phyloP scores from a whole-genome alignment of 2,797 vertebrate genomes.

The Rhynchonycteris naso region DNA sequence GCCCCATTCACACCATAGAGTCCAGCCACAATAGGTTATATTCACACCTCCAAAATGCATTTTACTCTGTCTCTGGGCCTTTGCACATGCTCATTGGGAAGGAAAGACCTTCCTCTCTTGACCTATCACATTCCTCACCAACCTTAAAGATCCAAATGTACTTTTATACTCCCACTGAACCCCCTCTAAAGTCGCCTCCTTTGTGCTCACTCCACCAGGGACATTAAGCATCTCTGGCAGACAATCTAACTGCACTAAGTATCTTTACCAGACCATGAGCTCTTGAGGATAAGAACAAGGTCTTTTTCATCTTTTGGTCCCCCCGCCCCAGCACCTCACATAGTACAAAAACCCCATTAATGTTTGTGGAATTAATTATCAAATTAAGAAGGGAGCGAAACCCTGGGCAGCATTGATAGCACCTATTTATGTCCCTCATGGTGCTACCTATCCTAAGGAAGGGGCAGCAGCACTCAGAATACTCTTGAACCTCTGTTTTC shows the following conservation, averaged over 20 bases:
- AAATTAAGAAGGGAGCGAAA: neutral
- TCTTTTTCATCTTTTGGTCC: neutral
- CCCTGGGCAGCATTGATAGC: neutral
- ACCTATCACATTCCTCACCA: neutral
- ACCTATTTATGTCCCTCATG: neutral
- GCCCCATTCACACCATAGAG: neutral
- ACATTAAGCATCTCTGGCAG: neutral
- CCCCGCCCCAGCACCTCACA: neutral
- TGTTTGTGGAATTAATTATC: neutral
- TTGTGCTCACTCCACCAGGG: neutral
- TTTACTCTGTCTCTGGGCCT: neutral
- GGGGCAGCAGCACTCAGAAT: neutral
- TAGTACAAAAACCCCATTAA: neutral
- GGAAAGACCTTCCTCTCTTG: neutral
- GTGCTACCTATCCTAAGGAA: neutral
- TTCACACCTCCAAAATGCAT: neutral
- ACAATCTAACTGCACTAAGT: neutral
- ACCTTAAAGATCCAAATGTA: fast-evolving
- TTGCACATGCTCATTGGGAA: neutral
- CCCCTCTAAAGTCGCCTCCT: fast-evolving
- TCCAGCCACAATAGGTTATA: neutral
- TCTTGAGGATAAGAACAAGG: neutral
- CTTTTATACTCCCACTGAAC: too few relatives aligned
- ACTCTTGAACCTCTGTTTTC: neutral
- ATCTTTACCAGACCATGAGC: neutral